phyloP scores from a whole-genome alignment of 2,888 invertebrate species.

The Mythimna albipuncta region DNA sequence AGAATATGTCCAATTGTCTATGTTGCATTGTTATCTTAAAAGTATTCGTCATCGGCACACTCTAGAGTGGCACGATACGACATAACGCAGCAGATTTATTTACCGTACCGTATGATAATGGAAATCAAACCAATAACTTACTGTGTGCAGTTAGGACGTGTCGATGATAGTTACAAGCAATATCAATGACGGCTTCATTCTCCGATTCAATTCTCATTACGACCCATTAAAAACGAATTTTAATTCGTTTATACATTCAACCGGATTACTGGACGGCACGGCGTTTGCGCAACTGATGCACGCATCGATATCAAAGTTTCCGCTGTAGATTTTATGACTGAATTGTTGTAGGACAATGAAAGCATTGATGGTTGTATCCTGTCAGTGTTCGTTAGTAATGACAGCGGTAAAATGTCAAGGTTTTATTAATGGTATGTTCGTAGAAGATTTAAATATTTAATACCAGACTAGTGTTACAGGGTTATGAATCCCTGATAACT shows the following conservation, averaged over 20 bases:
- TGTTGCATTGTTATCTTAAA: neutral
- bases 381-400: conserved; percentile 16
- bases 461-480: neutral
- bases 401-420: neutral
- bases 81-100: neutral
- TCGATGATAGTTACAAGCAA: conserved; percentile 79
- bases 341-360: conserved; percentile 22
- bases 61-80: neutral
- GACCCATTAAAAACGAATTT: conserved; percentile 72
- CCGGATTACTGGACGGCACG: conserved; percentile 53
- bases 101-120: conserved; percentile 53
- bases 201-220: conserved; percentile 71
- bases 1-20: neutral
- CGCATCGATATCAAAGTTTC: conserved; percentile 51
- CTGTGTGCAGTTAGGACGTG: conserved; percentile 72
- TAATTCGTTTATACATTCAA: conserved; percentile 65
- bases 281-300: conserved; percentile 64
- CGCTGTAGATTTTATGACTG: conserved; percentile 22
- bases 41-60: neutral
- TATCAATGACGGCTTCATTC: conserved; percentile 81
- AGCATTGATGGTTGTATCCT: conserved; percentile 25
- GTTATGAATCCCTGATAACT: neutral
- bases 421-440: neutral
- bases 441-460: neutral
- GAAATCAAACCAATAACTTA: conserved; percentile 67